phyloP scores from a whole-genome alignment of 2,113 vertebrate species.

The Mormoops blainvillei region DNA sequence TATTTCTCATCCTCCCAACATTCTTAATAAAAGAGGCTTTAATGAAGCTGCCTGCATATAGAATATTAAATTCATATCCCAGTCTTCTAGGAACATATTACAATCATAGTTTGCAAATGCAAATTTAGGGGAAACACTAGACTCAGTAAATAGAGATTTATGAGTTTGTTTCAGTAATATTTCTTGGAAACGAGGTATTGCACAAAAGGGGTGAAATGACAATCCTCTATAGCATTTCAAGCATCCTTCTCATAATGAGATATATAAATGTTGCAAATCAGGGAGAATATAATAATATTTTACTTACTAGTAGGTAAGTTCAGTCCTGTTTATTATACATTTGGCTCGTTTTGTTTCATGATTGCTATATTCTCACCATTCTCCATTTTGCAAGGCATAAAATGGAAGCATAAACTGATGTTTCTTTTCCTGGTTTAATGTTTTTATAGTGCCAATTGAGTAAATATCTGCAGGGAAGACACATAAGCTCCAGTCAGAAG shows the following conservation, averaged over 20 bases:
- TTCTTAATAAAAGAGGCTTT: constrained; percentile 54
- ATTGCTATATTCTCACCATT: background rate
- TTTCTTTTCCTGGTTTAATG: constrained; percentile 42
- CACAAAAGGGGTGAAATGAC: constrained; percentile 36
- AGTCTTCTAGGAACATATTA: constrained; percentile 31
- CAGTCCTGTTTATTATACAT: background rate
- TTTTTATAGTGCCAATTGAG: background rate
- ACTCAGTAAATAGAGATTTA: constrained; percentile 52
- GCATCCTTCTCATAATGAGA: constrained; percentile 36
- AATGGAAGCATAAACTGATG: constrained; percentile 38
- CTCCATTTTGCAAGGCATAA: constrained; percentile 40
- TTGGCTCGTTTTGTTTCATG: background rate
- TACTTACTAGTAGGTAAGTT: constrained; percentile 16
- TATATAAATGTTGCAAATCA: constrained; percentile 38
- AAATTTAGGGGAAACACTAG: constrained; percentile 31
- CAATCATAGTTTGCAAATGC: constrained; percentile 51
- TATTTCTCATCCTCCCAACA: constrained; percentile 43
- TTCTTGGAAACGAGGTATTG: constrained; percentile 20
- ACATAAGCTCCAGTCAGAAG: background rate
- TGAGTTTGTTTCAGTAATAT: constrained; percentile 36
- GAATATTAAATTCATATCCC: constrained; percentile 36
- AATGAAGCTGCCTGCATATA: constrained; percentile 51
- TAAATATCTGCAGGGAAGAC: background rate
- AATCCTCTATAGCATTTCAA: constrained; percentile 41
- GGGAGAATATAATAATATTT: background rate